Base-by-base conservation (phyloP, 2,113 vertebrate species). In the Phyllopteryx taeniolatus region DNA sequence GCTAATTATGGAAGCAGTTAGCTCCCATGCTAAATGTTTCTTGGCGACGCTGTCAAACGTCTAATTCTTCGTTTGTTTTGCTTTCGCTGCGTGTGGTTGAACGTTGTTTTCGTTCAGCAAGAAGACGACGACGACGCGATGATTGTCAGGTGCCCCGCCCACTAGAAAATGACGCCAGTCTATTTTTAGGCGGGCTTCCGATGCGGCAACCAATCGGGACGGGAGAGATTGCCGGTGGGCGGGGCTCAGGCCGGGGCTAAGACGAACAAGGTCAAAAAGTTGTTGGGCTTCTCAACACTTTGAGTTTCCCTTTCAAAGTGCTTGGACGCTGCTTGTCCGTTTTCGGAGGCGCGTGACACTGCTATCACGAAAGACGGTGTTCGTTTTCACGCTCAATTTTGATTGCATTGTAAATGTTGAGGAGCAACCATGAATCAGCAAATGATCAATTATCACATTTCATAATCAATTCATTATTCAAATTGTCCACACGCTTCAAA, bases 211-310 rank as follows among this genome's bases (percentile, higher is more conserved):
- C 86, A 92, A 86, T 92, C 42, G 42, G 51, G 51, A 39, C 15
- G n/a, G 14, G 12, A 59, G 17, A 27, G 2, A 5, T 7, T 8
- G 27, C 11, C 19, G 49, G 61, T 22, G 51, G 62, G 14, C 17
- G 44, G 54, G 15, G 79, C 86, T 77, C 60, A 74, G 51, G 63
- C 2, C 54, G 20, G 66, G 64, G 70, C 76, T 72, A 77, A 62
- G 75, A 82, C 54, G 56, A 90, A 66, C 91, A 93, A 93, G 92
- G 91, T 93, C 91, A 93, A 77, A 90, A 91, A 84, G 19, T 51
- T 53, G 22, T 66, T 27, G 20, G 7, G 27, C 15, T 68, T 20
- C 27, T 49, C 14, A 2, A 3, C 8, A 5, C 35, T 39, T 39
- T 39, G 35, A 3, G 35, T 39, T 39, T 39, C 35, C 4, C 35